A percentile compares a stretch with the other conserved stretches of the same genome.
phyloP scores from a whole-genome alignment of 2,113 vertebrate species.

The Lanius ludovicianus region DNA sequence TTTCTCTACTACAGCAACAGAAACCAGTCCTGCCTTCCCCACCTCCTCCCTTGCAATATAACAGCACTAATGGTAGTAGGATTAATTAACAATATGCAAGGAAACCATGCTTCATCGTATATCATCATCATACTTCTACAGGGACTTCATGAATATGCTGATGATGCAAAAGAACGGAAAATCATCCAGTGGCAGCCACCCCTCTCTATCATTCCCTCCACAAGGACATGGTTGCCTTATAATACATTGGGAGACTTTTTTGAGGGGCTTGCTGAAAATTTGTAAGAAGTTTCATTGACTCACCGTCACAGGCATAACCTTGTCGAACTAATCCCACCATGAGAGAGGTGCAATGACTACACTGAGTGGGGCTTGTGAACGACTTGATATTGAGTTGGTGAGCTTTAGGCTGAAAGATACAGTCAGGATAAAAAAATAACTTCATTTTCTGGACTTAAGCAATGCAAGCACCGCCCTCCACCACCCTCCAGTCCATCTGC shows the following conservation, averaged over 20 bases:
- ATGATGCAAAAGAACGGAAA: not conserved
- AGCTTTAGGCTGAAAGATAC: constrained; percentile 86
- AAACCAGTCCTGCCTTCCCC: not conserved
- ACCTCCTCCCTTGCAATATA: not conserved
- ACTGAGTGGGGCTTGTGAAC: constrained; percentile 92
- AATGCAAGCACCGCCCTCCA: not conserved
- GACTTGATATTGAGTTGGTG: constrained; percentile 95
- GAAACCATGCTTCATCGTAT: not conserved
- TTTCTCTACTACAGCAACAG: not conserved
- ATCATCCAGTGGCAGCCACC: not conserved
- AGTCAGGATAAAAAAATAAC: constrained; percentile 12
- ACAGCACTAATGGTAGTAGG: not conserved
- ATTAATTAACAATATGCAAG: not conserved
- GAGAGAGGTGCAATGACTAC: constrained; percentile 94
- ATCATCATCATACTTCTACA: not conserved
- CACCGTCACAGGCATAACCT: constrained; percentile 94
- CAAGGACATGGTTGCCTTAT: not conserved
- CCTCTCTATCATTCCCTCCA: not conserved
- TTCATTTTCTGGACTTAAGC: not conserved
- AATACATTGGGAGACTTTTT: not conserved
- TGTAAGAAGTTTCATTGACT: constrained; percentile 36
- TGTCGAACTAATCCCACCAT: constrained; percentile 96
- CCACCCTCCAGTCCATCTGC: not conserved
- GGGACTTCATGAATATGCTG: not conserved
- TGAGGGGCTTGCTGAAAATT: not conserved